Percentiles rank a stretch among this genome's conserved stretches.
Conservation (phyloP, 2,113 vertebrate species). For the Chamaetylas fuelleborni region DNA sequence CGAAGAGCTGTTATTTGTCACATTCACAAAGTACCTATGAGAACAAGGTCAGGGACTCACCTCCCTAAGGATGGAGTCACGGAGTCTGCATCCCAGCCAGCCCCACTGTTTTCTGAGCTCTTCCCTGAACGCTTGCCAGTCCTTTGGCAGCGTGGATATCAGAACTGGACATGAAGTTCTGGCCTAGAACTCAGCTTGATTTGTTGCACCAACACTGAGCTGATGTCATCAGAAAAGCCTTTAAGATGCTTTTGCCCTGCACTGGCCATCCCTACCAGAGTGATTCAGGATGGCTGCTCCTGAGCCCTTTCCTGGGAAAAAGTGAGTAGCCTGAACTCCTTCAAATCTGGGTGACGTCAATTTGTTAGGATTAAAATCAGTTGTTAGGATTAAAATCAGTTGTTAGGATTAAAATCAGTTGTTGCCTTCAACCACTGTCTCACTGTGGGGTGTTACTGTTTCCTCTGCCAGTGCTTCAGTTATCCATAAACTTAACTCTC, state of each 20-base stretch:
- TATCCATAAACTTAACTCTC: background rate
- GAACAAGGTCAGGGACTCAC: background rate
- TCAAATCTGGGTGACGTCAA: background rate
- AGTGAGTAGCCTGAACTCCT: background rate
- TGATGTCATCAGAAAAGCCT: background rate
- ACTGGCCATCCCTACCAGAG: fast-evolving
- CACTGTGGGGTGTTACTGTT: fast-evolving
- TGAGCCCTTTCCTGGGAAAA: background rate
- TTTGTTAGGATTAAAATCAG: background rate
- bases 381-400: background rate
- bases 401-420: background rate
- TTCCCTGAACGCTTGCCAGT: background rate
- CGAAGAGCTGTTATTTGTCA: background rate
- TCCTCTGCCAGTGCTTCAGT: background rate
- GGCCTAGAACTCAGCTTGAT: background rate
- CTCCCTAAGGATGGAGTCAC: background rate
- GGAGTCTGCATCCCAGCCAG: background rate
- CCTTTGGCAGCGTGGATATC: background rate
- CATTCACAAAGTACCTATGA: background rate
- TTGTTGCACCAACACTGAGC: background rate
- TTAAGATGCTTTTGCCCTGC: background rate
- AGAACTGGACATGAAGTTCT: background rate
- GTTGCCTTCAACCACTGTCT: background rate
- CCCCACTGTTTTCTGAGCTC: background rate
- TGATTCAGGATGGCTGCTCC: background rate